Conservation (phyloP, 2,888 invertebrate genomes). For the Galeopsomyia nigrocyanea region DNA sequence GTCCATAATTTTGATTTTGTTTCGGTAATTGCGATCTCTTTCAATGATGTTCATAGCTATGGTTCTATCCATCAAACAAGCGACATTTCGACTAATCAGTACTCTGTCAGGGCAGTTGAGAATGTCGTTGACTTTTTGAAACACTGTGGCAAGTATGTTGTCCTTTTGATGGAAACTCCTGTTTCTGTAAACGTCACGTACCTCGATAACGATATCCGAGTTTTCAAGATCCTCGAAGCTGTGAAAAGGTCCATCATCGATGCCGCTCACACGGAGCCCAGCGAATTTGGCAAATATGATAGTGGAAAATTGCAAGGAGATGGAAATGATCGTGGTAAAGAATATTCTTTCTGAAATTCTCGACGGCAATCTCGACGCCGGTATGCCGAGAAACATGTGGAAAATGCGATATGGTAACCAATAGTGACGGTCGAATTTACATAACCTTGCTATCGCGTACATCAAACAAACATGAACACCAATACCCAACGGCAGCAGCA, state of each 20-base stretch:
- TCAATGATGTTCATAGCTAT: neutral
- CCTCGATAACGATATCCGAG: neutral
- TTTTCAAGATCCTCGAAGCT: slow-evolving; percentile 6
- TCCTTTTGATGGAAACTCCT: neutral
- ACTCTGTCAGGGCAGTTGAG: neutral
- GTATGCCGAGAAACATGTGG: neutral
- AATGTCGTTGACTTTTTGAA: neutral
- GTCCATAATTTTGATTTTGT: slow-evolving; percentile 20
- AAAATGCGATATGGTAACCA: neutral
- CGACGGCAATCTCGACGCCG: neutral
- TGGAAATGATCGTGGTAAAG: neutral
- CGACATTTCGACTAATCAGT: slow-evolving; percentile 13
- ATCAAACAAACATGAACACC: neutral
- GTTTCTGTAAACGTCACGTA: neutral
- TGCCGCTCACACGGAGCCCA: neutral
- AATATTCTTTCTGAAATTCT: slow-evolving; percentile 9
- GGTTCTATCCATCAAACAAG: slow-evolving; percentile 33
- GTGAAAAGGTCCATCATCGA: slow-evolving; percentile 1
- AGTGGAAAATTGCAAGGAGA: slow-evolving; percentile 4
- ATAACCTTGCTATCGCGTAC: neutral
- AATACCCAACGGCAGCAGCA: neutral
- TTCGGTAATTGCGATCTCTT: neutral
- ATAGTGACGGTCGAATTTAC: neutral
- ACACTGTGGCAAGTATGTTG: neutral
- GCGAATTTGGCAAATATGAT: slow-evolving; percentile 1